These are phyloP conservation scores for Dicycla oo DNA, from an alignment of 2,888 invertebrate species.

Conservation along the genomic window DNA sequence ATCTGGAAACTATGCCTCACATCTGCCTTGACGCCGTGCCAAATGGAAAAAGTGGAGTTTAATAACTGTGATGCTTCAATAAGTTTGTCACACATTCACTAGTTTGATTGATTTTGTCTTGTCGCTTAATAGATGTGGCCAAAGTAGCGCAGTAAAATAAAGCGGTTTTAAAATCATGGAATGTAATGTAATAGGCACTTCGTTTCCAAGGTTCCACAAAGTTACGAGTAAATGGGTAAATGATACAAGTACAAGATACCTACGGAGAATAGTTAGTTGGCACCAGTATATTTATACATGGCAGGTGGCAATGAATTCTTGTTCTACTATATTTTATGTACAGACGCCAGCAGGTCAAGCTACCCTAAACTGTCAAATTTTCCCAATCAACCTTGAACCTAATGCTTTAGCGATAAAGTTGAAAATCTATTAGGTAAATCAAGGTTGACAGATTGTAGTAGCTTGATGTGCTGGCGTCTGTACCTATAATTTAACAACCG, in stretches of 20 bases:
- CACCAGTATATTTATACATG: neutral
- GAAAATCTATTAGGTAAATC: no score
- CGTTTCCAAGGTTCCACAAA: slow-evolving; percentile 37
- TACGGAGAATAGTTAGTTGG: neutral
- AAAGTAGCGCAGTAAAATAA: slow-evolving; percentile 18
- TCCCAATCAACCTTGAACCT: no score
- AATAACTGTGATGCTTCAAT: slow-evolving; percentile 67
- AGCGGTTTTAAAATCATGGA: slow-evolving; percentile 33
- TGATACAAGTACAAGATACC: slow-evolving; percentile 38
- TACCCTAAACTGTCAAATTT: no score
- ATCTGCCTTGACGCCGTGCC: slow-evolving; percentile 85
- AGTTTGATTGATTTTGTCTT: slow-evolving; percentile 56
- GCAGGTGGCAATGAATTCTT: neutral
- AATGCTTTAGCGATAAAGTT: no score
- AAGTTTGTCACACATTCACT: slow-evolving; percentile 54
- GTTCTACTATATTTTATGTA: slow-evolving; percentile 1
- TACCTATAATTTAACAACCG: slow-evolving; percentile 22
- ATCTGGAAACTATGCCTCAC: slow-evolving; percentile 82
- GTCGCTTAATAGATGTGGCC: slow-evolving; percentile 12
- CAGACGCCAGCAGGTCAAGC: no score
- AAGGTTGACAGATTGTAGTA: no score
- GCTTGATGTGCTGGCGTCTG: no score
- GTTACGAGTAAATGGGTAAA: slow-evolving; percentile 22
- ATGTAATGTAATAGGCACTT: slow-evolving; percentile 33
- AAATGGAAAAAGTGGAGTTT: slow-evolving; percentile 81